These are phyloP conservation scores for Xanthorhoe spadicearia DNA, from an alignment of 2,888 invertebrate species.

Conservation along the genomic window DNA sequence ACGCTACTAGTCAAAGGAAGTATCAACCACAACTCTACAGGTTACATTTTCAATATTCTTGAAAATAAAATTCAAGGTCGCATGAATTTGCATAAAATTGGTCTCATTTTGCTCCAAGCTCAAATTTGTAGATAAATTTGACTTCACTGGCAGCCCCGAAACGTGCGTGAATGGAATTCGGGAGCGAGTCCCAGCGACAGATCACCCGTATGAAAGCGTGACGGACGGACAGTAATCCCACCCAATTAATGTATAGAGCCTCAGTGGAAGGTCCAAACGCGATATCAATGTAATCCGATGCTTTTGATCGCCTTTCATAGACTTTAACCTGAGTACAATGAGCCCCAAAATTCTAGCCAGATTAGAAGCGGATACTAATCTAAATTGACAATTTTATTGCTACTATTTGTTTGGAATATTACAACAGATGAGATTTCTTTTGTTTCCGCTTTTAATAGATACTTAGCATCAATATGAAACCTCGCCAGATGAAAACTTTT, in stretches of 20 bases:
- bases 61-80: neutral
- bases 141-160: conserved; percentile 9
- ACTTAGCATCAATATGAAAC: neutral
- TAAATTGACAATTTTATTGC: conserved; percentile 10
- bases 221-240: conserved; percentile 54
- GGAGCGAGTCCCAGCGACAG: conserved; percentile 41
- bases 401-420: conserved; percentile 1
- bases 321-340: conserved; percentile 8
- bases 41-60: neutral
- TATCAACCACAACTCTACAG: neutral
- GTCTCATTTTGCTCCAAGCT: neutral
- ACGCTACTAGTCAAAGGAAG: neutral
- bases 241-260: conserved; percentile 58
- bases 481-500: neutral
- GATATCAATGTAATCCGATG: conserved; percentile 50
- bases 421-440: neutral
- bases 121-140: conserved; percentile 1
- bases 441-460: neutral
- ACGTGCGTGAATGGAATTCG: conserved; percentile 35
- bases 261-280: conserved; percentile 48
- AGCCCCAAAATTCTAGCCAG: conserved; percentile 8
- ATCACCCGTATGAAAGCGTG: conserved; percentile 54
- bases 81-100: neutral
- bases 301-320: conserved; percentile 32
- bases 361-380: conserved; percentile 12